phyloP scores from a whole-genome alignment of 2,888 invertebrate genomes.

The Drosophila mulleri region DNA sequence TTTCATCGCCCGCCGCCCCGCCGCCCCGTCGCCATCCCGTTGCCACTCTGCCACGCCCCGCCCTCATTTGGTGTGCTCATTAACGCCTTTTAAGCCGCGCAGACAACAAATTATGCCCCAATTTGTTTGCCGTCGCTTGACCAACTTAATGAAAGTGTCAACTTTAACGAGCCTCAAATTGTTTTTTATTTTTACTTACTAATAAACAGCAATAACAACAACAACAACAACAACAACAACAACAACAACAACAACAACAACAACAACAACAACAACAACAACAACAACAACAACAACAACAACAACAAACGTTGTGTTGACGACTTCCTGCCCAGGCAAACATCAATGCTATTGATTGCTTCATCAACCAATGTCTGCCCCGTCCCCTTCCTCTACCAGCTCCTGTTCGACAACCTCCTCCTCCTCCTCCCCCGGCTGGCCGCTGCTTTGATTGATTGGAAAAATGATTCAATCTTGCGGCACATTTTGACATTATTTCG shows the following conservation, averaged over 20 bases:
- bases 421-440: constrained; percentile 16
- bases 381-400: neutral
- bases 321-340: constrained; percentile 58
- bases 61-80: constrained; percentile 56
- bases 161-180: constrained; percentile 81
- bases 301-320: constrained; percentile 12
- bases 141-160: constrained; percentile 83
- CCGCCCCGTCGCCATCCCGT: neutral
- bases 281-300: constrained; percentile 19
- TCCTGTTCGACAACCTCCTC: too few relatives aligned
- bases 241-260: constrained; percentile 33
- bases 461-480: constrained; percentile 79
- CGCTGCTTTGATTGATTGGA: constrained; percentile 81
- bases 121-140: constrained; percentile 59
- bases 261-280: constrained; percentile 29
- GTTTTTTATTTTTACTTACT: constrained; percentile 73
- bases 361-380: constrained; percentile 39
- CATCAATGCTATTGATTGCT: constrained; percentile 78
- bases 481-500: constrained; percentile 61
- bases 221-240: constrained; percentile 29
- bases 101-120: constrained; percentile 61
- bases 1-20: constrained; percentile 47
- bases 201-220: constrained; percentile 55
- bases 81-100: constrained; percentile 70
- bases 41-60: neutral